These are phyloP conservation scores for Asbolus verrucosus DNA, from an alignment of 1,140 invertebrate species.

Conservation along the genomic window DNA sequence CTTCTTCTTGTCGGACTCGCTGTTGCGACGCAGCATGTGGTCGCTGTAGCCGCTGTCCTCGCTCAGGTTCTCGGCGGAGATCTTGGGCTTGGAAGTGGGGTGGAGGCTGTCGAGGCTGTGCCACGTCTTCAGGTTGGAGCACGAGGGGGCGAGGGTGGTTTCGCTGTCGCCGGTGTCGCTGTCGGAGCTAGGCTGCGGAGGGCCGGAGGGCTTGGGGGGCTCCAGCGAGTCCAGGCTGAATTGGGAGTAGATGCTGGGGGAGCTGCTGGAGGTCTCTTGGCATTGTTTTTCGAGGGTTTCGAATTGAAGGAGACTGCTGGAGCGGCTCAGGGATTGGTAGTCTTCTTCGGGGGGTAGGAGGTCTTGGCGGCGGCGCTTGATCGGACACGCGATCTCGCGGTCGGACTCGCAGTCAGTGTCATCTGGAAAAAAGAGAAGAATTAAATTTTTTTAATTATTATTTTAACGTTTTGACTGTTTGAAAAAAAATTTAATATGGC, in stretches of 20 bases:
- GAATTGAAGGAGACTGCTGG: constrained; percentile 83
- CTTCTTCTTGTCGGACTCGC: constrained; percentile 1
- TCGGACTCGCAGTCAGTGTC: constrained; percentile 75
- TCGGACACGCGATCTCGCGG: constrained; percentile 81
- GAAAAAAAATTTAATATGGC: too few species aligned
- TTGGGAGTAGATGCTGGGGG: constrained; percentile 66
- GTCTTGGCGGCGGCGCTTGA: constrained; percentile 78
- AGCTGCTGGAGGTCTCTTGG: constrained; percentile 65
- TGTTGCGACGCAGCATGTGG: too few species aligned
- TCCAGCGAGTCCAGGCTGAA: constrained; percentile 72
- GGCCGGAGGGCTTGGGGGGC: constrained; percentile 61
- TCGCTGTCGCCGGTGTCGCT: constrained; percentile 58
- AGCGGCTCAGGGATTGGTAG: constrained; percentile 74
- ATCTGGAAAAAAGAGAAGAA: constrained; percentile 59
- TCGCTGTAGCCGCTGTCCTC: constrained; percentile 82
- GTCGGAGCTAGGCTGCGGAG: constrained; percentile 42
- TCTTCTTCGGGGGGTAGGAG: constrained; percentile 66
- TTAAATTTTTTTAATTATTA: neutral
- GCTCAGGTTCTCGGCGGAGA: constrained; percentile 79
- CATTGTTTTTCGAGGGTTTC: constrained; percentile 81
- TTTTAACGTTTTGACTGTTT: too few species aligned
- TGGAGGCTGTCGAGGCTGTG: constrained; percentile 68
- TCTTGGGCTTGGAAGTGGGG: constrained; percentile 64
- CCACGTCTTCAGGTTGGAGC: constrained; percentile 65
- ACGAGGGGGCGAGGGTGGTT: constrained; percentile 57